Base-by-base conservation (phyloP, 2,888 invertebrate genomes). In the Phalera bucephala region DNA sequence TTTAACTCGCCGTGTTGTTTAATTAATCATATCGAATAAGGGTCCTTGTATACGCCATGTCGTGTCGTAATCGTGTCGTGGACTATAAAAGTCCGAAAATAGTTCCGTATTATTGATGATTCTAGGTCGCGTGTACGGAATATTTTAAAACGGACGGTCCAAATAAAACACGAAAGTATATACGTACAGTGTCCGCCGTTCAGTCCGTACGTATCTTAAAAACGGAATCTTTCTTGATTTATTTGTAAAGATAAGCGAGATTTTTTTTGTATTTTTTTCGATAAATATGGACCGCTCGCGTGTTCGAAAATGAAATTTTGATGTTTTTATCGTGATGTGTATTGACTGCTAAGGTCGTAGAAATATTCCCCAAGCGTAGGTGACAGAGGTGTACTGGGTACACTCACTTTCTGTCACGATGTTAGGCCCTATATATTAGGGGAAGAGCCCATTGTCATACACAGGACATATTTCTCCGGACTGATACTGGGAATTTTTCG, bases 21-120 rank as follows among this genome's bases (percentile, higher is more conserved):
- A n/a, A n/a, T n/a, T n/a, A n/a, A n/a, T n/a, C n/a, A n/a, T n/a
- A n/a, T n/a, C n/a, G n/a, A n/a, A n/a, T n/a, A n/a, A n/a, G n/a
- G n/a, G n/a, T n/a, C n/a, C n/a, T n/a, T n/a, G n/a, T n/a, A n/a
- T n/a, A n/a, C n/a, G n/a, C n/a, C n/a, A n/a, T n/a, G n/a, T 56
- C 61, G 56, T 44, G 1, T 61, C 54, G 56, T 20, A 0, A 0
- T n/a, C 53, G 58, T 42, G 30, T 12, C 62, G 62, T n/a, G 0
- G 0, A 6, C 0, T 33, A 2, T 57, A 57, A 56, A 51, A 3
- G 0, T 2, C 17, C 15, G 21, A 14, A 27, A 27, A 31, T 28
- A 37, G 40, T 20, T 33, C 33, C 45, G n/a, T 40, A 57, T 57
- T 61, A 57, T 57, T 52, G 41, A 57, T 57, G 56, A 45, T 44